Conservation (phyloP, 2,113 vertebrate genomes). For the Hydrochoerus hydrochaeris region DNA sequence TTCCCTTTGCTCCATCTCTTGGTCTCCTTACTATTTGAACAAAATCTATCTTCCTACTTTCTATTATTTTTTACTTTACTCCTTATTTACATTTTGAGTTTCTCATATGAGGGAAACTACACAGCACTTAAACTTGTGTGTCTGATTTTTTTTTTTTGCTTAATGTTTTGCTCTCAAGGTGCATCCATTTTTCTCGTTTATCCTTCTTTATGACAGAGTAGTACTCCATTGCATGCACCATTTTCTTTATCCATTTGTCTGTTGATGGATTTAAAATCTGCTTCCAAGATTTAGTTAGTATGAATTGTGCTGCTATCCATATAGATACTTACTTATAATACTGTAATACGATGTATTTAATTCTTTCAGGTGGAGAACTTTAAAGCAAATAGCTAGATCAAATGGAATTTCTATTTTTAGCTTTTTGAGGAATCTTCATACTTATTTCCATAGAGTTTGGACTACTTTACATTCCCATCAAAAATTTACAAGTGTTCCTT, state of each 20-base stretch:
- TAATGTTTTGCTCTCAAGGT: background rate
- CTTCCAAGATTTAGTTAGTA: background rate
- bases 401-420: background rate
- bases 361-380: background rate
- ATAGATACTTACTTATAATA: background rate
- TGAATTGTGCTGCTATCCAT: background rate
- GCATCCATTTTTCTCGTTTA: background rate
- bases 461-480: background rate
- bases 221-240: background rate
- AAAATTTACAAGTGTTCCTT: background rate
- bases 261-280: background rate
- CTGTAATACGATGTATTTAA: background rate
- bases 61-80: background rate
- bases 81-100: background rate
- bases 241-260: background rate
- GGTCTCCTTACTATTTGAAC: background rate
- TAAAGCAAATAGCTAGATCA: background rate
- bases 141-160: background rate
- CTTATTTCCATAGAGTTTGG: background rate
- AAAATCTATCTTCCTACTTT: background rate
- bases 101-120: background rate
- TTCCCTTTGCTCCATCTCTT: background rate
- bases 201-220: background rate
- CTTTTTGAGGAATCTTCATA: background rate
- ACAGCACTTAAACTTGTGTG: background rate